These are phyloP conservation scores for Limnephilus auricula DNA, from an alignment of 2,888 invertebrate species.

Conservation along the genomic window DNA sequence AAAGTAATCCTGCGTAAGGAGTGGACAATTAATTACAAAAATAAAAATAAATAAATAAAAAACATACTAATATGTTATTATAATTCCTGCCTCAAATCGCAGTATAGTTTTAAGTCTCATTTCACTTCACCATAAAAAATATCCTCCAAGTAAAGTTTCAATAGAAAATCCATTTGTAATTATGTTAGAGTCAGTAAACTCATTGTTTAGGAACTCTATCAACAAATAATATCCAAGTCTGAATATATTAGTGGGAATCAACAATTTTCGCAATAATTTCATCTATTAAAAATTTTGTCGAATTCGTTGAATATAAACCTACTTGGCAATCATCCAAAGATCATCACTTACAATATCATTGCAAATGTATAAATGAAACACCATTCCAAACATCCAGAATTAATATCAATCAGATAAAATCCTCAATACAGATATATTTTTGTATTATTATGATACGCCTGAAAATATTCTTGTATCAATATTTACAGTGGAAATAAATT, in stretches of 20 bases:
- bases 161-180: no score
- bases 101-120: no score
- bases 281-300: not conserved
- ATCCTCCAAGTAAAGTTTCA: no score
- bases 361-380: conserved; percentile 37
- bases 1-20: no score
- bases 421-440: not conserved
- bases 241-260: not conserved
- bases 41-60: no score
- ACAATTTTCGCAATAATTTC: not conserved
- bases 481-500: conserved; percentile 23
- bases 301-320: conserved; percentile 47
- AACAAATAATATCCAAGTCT: no score
- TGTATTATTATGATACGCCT: not conserved
- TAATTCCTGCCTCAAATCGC: no score
- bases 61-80: no score
- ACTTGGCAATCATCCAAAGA: conserved; percentile 4
- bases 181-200: no score
- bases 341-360: conserved; percentile 3
- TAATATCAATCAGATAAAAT: not conserved
- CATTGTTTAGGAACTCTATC: no score
- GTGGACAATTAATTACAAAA: no score
- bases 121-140: no score
- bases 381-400: conserved; percentile 14
- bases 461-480: conserved; percentile 23